phyloP scores from a whole-genome alignment of 2,888 invertebrate species.

The Dasypogon diadema region DNA sequence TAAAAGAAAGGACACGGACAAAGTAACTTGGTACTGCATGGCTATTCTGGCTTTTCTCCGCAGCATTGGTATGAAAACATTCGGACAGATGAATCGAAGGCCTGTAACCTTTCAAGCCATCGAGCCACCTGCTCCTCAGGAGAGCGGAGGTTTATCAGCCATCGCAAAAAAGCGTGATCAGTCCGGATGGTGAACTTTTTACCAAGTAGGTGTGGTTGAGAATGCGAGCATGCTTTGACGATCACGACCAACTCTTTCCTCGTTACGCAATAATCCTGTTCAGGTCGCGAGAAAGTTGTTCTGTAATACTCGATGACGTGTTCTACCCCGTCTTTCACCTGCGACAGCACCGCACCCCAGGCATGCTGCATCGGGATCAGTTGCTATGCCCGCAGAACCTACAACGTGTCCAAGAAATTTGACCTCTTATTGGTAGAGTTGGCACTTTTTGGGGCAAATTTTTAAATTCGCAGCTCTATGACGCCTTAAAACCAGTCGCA shows the following conservation, averaged over 20 bases:
- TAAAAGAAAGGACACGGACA: no score
- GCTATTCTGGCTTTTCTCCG: no score
- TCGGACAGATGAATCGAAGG: no score
- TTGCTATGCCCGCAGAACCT: not conserved
- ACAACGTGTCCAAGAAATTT: not conserved
- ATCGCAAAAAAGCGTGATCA: not conserved
- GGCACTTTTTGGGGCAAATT: not conserved
- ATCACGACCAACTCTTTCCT: not conserved
- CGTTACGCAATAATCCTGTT: not conserved
- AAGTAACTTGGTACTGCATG: no score
- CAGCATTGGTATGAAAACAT: no score
- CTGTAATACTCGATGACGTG: not conserved
- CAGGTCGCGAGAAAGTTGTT: not conserved
- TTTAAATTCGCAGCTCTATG: not conserved
- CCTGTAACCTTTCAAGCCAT: not conserved
- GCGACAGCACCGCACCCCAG: not conserved
- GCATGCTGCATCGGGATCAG: not conserved
- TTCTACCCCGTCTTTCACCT: not conserved
- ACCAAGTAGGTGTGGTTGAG: not conserved
- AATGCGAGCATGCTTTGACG: not conserved
- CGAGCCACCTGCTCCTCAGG: not conserved
- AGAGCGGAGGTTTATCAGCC: not conserved
- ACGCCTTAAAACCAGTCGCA: not conserved
- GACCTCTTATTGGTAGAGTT: not conserved
- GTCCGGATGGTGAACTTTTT: not conserved